Base-by-base conservation (phyloP, 2,113 vertebrate species). In the Sigmodon hispidus region DNA sequence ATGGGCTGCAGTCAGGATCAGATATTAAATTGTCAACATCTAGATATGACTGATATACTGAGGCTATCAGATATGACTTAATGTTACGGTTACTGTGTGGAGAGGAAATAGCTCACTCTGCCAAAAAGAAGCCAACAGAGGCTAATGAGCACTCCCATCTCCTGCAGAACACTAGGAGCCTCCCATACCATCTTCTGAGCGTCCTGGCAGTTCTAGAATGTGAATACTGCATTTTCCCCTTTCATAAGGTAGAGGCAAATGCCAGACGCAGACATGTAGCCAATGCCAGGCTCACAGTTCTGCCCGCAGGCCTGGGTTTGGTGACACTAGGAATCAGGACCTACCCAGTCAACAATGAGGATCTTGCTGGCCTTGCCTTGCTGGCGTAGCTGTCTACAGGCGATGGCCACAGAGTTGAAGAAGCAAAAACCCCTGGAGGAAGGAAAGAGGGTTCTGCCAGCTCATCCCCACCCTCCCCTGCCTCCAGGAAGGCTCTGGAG, bases 281-380 rank as follows among this genome's bases (percentile, higher is more conserved):
- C 67, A 12, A 26, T 0, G 1, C 7, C 86, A 43, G 65, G 52
- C 45, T 77, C 48, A 12, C 83, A 72, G 63, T 85, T 55, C 15
- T 34, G 67, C 40, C 24, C 4, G n/a, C 19, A 13, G 0, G 1
- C 7, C 88, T 21, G 0, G 1, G 5, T 93, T 29, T 16, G 34
- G 48, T 61, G 77, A 63, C 22, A 2, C 40, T 0, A 8, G 85
- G 69, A 69, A 19, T 21, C 0, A 1, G 9, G 5, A 97, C 99
- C 99, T 93, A 99, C 99, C 99, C 99, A 99, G 98, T 99, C 99
- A 77, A 99, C 99, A 5, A 99, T 99, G 95, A 99, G 99, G 96
- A 99, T 99, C 98, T 99, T 99, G 98, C 97, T 96, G 93, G 99
- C 98, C 1, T 99, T 99, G 96, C 98, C 98, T 81, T 99, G 99